Evolutionary conservation across 2,888 invertebrate species (phyloP), one percentile per base, ranked within the genome.

Genomic region (Smittia sp.): DNA sequence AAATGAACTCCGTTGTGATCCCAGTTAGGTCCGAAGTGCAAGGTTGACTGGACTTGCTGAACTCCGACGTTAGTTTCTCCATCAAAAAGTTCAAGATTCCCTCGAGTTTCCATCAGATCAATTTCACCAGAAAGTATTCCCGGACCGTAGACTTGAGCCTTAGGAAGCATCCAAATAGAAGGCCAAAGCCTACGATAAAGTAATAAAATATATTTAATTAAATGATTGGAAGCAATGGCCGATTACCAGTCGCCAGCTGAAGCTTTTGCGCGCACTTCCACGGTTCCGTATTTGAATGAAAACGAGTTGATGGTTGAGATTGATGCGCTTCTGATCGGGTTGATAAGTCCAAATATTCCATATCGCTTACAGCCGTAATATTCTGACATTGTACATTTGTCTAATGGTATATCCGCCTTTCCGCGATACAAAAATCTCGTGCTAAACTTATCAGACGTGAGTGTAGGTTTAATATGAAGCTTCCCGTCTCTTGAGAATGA

Each of bases 171-270:
- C 90, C 90, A 90, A 76, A 90, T 86, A 25, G 90, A 89, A 1
- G 73, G 73, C 65, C 65, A 65, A 3, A 73, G 46, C 32, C n/a
- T n/a, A n/a, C n/a, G n/a, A n/a, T n/a, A n/a, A n/a, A n/a, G n/a
- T n/a, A n/a, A n/a, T n/a, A n/a, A n/a, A n/a, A n/a, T n/a, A n/a
- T n/a, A n/a, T n/a, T n/a, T n/a, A n/a, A n/a, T n/a, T n/a, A n/a
- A n/a, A n/a, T n/a, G n/a, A n/a, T n/a, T n/a, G n/a, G n/a, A n/a
- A n/a, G n/a, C n/a, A n/a, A n/a, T n/a, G n/a, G n/a, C n/a, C n/a
- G n/a, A n/a, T n/a, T n/a, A 38, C 90, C 90, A 90, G 79, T 90
- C 90, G 15, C 90, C 91, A 39, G 85, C 83, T 1, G 91, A 90
- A 83, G 89, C 82, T 79, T 88, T 88, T 1, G 90, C 90, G 70